Base-by-base conservation (phyloP, 2,888 invertebrate genomes). In the Pterostichus madidus region DNA sequence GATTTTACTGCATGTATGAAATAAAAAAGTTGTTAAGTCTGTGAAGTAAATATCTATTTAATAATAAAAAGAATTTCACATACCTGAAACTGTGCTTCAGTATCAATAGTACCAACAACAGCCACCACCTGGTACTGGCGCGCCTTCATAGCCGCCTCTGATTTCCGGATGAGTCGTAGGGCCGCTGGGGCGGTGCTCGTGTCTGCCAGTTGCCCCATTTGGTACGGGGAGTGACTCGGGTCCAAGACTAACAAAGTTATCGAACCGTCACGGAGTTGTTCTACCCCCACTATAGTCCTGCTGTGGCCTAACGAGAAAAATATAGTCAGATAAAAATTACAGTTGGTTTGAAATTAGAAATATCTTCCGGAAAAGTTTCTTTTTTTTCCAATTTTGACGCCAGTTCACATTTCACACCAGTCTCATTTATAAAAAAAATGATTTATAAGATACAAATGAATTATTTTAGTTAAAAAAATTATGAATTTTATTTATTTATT, bases 61-160 rank as follows among this genome's bases (percentile, higher is more conserved):
- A 8, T 39, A 3, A 7, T 39, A 6, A 39, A n/a, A 39, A 3
- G 39, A 24, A 31, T 59, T 11, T 17, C 5, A n/a, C 56, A 86
- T 88, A 95, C 95, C 92, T 96, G 94, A 88, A 95, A 95, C 88
- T 96, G 96, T 52, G 91, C 90, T 85, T 96, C 96, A 7, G 91
- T 91, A 84, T 94, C 92, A 88, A 96, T 93, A 82, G 93, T 92
- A 0, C 97, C 97, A 84, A 92, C 91, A 84, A 97, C 94, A 59
- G 94, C 94, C 24, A 97, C 95, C 86, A 97, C 93, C 91, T 97
- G 97, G 91, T 97, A 97, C 90, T 97, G 97, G 52, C 93, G 91
- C 73, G 96, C 96, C 85, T 96, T 94, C 92, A 97, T 94, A 0
- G 96, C 95, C 6, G 93, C 91, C 24, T 95, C 91, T 31, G 95